Evolutionary conservation across 2,797 vertebrate species (phyloP).

Genomic region (Miichthys miiuy): DNA sequence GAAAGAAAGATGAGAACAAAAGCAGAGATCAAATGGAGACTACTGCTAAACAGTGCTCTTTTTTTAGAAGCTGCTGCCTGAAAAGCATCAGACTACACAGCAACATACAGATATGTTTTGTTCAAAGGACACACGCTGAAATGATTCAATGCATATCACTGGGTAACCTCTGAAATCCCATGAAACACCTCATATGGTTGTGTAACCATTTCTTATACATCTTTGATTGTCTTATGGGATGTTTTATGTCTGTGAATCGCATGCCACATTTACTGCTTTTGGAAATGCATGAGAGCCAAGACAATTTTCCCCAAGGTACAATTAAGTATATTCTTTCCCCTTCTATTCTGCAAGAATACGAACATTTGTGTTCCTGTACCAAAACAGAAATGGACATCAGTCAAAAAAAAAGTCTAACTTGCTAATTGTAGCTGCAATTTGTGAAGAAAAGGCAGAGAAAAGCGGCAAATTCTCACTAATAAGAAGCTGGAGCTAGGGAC

Average conservation of each 20-base stretch:
- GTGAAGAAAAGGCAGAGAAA: not conserved
- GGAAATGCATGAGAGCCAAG: conserved; percentile 15
- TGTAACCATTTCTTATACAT: not conserved
- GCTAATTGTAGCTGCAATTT: not conserved
- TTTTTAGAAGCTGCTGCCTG: conserved; percentile 25
- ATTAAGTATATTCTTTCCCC: conserved; percentile 29
- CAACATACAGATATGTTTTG: too few species aligned
- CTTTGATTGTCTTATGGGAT: conserved; percentile 19
- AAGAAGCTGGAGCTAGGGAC: not conserved
- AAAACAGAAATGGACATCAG: conserved; percentile 1
- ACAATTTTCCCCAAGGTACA: conserved; percentile 18
- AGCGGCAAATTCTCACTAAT: not conserved
- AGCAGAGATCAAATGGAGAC: conserved; percentile 18
- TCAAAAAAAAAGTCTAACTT: not conserved
- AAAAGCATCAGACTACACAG: not conserved
- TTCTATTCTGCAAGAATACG: conserved; percentile 6
- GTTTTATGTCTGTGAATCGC: conserved; percentile 27
- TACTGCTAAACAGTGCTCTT: conserved; percentile 39
- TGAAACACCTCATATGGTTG: not conserved
- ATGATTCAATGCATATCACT: not conserved
- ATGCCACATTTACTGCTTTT: conserved; percentile 26
- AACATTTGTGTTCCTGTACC: not conserved
- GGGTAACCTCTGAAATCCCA: not conserved
- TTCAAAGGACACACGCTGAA: too few species aligned
- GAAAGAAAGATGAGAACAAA: conserved; percentile 24